phyloP scores from a whole-genome alignment of 2,797 vertebrate genomes.

The Podarcis siculus region DNA sequence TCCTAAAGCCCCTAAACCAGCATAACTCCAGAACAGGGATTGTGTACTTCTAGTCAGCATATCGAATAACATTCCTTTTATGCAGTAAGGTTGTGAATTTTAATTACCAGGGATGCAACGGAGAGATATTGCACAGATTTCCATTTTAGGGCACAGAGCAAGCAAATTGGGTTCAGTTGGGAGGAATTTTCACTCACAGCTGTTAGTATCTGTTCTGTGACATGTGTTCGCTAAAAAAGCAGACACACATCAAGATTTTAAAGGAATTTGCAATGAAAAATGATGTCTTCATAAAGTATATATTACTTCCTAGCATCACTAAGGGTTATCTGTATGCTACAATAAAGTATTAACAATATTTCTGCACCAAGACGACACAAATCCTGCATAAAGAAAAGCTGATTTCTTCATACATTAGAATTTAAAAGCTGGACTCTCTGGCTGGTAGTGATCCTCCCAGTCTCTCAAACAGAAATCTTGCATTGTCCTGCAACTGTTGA shows the following conservation, averaged over 20 bases:
- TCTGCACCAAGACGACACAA: not conserved
- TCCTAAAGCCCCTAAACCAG: not conserved
- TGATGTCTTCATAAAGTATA: not conserved
- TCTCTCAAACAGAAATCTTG: not conserved
- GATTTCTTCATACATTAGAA: not conserved
- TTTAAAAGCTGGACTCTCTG: not conserved
- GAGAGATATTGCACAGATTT: constrained; percentile 32
- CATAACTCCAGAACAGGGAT: not conserved
- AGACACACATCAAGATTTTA: not conserved
- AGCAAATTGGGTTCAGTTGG: not conserved
- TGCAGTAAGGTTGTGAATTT: constrained; percentile 13
- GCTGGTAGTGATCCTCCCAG: not conserved
- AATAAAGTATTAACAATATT: constrained; percentile 15
- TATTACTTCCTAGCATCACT: not conserved
- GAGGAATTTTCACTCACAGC: not conserved
- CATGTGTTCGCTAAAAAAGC: not conserved
- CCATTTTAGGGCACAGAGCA: constrained; percentile 38
- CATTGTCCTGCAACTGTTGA: not conserved
- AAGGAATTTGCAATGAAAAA: not conserved
- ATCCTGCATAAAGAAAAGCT: not conserved
- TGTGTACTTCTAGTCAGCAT: not conserved
- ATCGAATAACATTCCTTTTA: not conserved
- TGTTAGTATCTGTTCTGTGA: constrained; percentile 17
- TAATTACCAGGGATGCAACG: constrained; percentile 24
- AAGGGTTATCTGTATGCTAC: not conserved